Conservation (phyloP, 53 echinoderm and acorn worm genomes). For the Astropecten irregularis region DNA sequence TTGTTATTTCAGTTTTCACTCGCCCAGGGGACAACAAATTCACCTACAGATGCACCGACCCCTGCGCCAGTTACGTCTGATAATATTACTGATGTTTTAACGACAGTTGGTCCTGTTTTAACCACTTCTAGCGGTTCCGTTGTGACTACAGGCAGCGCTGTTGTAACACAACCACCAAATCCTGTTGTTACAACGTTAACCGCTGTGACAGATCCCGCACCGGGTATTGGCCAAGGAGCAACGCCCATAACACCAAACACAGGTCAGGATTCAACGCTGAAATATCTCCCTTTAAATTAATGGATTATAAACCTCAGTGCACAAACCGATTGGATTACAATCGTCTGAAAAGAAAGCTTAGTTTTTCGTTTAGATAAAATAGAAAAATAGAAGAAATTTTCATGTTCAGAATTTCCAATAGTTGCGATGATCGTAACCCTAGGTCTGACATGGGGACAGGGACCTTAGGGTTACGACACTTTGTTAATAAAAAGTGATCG, state of each 20-base stretch:
- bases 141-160: not conserved
- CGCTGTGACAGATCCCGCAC: not conserved
- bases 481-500: no score
- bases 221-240: not conserved
- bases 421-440: no score
- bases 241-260: constrained; percentile 8
- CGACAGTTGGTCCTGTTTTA: not conserved
- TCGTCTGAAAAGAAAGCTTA: no score
- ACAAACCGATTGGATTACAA: no score
- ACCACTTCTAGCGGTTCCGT: not conserved
- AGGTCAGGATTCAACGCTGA: no score
- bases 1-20: constrained; percentile 2
- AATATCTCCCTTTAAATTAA: no score
- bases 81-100: not conserved
- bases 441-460: no score
- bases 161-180: not conserved
- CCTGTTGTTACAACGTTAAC: not conserved
- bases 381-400: no score
- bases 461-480: no score
- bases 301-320: no score
- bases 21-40: constrained; percentile 16
- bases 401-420: no score
- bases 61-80: not conserved
- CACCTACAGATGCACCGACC: not conserved
- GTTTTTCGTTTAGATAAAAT: no score